Evolutionary conservation across 2,113 vertebrate species (phyloP).

Genomic region (Phasianus colchicus): DNA sequence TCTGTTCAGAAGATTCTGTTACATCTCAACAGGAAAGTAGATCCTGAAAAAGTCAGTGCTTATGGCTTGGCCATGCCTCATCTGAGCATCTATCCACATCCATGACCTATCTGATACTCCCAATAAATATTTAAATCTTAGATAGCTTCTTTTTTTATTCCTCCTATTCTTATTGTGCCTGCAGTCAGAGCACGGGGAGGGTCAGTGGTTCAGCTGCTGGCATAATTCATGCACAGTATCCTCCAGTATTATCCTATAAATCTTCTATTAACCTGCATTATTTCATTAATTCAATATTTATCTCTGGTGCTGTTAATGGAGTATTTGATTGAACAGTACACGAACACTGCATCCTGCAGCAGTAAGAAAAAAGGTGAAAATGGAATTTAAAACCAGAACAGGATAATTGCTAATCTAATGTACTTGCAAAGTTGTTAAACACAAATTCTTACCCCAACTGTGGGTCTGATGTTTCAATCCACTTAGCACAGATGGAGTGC

Average conservation of each 20-base stretch:
- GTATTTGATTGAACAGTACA: conserved; percentile 51
- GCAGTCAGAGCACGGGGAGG: not conserved
- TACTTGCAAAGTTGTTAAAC: not conserved
- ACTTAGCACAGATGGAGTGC: conserved; percentile 30
- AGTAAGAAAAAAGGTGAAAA: not conserved
- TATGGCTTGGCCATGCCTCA: not conserved
- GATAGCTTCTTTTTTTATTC: not conserved
- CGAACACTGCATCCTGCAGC: conserved; percentile 50
- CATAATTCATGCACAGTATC: not conserved
- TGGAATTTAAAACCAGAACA: conserved; percentile 13
- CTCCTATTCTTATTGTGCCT: not conserved
- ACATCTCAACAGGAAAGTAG: not conserved
- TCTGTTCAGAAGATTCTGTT: not conserved
- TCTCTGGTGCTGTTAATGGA: conserved; percentile 48
- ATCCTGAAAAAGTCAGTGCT: not conserved
- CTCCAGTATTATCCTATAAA: conserved; percentile 6
- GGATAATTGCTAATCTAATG: not conserved
- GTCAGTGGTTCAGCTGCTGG: not conserved
- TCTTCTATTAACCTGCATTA: conserved; percentile 44
- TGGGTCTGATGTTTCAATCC: conserved; percentile 28
- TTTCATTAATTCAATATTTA: conserved; percentile 68
- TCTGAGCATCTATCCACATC: not conserved
- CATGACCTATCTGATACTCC: not conserved
- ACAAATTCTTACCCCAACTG: not conserved
- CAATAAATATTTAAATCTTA: conserved; percentile 1